Conservation (phyloP, 2,888 invertebrate species). For the Lypha dubia region DNA sequence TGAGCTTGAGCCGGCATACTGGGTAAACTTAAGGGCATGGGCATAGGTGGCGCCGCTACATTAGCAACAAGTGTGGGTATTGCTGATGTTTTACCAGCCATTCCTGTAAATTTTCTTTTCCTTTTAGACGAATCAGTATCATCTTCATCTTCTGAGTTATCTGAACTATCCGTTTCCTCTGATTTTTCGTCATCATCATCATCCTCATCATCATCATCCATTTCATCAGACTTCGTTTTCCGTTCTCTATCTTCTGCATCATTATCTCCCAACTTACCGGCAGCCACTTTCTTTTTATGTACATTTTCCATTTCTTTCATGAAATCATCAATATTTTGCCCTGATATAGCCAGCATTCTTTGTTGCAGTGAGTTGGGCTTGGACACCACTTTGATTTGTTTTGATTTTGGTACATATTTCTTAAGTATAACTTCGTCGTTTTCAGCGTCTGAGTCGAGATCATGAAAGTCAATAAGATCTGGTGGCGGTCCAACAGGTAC, state of each 20-base stretch:
- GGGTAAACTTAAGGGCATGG: constrained; percentile 61
- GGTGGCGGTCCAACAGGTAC: constrained; percentile 94
- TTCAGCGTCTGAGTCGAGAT: constrained; percentile 84
- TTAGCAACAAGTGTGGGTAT: constrained; percentile 72
- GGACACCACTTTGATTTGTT: constrained; percentile 77
- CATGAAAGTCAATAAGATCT: constrained; percentile 87
- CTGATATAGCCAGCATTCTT: constrained; percentile 93
- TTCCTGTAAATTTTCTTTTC: constrained; percentile 39
- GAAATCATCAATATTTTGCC: constrained; percentile 95
- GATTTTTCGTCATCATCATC: constrained; percentile 65
- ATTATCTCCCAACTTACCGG: constrained; percentile 73
- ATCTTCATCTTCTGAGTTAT: constrained; percentile 69
- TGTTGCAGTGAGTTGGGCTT: constrained; percentile 92
- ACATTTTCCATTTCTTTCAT: constrained; percentile 97
- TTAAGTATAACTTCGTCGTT: constrained; percentile 80
- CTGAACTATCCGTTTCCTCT: constrained; percentile 61
- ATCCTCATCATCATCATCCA: too few relatives aligned
- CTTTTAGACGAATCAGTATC: constrained; percentile 56
- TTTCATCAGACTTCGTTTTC: constrained; percentile 43
- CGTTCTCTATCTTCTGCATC: constrained; percentile 70
- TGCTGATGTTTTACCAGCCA: constrained; percentile 41
- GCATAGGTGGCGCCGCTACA: constrained; percentile 61
- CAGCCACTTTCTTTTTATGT: constrained; percentile 88
- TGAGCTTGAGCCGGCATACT: constrained; percentile 74
- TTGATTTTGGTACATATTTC: constrained; percentile 74